Evolutionary conservation across 2,888 invertebrate species (phyloP).

Genomic region (Anodontia alba): DNA sequence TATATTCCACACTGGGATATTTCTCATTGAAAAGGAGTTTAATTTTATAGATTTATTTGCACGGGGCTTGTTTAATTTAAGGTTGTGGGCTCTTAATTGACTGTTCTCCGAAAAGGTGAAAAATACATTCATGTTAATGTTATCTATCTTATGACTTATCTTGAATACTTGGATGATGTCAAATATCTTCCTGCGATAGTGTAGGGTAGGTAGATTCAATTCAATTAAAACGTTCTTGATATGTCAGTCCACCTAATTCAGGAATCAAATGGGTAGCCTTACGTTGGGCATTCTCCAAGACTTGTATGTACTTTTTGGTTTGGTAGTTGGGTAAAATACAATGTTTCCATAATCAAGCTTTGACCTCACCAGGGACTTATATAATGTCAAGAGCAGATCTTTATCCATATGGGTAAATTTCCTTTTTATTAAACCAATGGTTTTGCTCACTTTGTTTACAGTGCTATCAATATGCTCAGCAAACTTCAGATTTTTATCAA

Average conservation of each 20-base stretch:
- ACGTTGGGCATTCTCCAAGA: slow-evolving; percentile 32
- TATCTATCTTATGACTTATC: slow-evolving; percentile 17
- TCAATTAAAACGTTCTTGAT: slow-evolving; percentile 14
- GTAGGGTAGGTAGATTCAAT: slow-evolving; percentile 19
- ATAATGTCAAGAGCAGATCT: slow-evolving; percentile 26
- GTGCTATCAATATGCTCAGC: slow-evolving; percentile 19
- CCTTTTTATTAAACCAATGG: slow-evolving; percentile 29
- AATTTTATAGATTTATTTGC: background rate
- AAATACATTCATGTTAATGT: slow-evolving; percentile 7
- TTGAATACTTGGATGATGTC: slow-evolving; percentile 33
- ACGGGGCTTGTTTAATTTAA: slow-evolving; percentile 1
- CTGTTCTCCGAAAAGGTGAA: background rate
- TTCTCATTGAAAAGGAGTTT: slow-evolving; percentile 4
- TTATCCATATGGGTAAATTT: slow-evolving; percentile 29
- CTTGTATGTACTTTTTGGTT: slow-evolving; percentile 19
- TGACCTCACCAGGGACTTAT: slow-evolving; percentile 34
- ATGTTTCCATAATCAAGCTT: slow-evolving; percentile 31
- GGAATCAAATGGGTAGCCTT: slow-evolving; percentile 26
- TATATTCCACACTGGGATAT: too few relatives aligned
- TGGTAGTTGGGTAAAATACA: slow-evolving; percentile 29
- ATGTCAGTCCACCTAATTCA: background rate
- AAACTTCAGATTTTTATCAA: slow-evolving; percentile 31
- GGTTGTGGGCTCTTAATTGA: slow-evolving; percentile 3
- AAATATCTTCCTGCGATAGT: slow-evolving; percentile 20
- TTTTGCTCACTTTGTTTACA: slow-evolving; percentile 31